Conservation (phyloP, 2,797 vertebrate species). For the Acipenser ruthenus region DNA sequence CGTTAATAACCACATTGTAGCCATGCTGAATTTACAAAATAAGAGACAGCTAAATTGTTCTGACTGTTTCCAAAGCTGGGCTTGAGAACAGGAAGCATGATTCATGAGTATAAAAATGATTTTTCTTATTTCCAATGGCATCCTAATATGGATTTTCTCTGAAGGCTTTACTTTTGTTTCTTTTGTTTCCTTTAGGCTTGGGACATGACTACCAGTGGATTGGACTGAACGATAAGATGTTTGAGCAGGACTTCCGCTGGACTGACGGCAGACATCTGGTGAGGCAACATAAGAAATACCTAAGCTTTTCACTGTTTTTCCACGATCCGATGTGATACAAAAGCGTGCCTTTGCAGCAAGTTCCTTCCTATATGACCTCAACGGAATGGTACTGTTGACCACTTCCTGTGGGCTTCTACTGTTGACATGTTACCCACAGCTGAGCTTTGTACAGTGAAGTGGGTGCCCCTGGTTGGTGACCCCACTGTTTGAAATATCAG, state of each 20-base stretch:
- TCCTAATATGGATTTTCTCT: slow-evolving; percentile 35
- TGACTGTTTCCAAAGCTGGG: slow-evolving; percentile 7
- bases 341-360: no score
- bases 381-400: no score
- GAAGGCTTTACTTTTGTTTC: slow-evolving; percentile 35
- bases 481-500: no score
- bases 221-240: slow-evolving; percentile 97
- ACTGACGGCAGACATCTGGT: slow-evolving; percentile 85
- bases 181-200: slow-evolving; percentile 60
- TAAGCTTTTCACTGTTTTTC: no score
- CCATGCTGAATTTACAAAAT: background rate
- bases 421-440: no score
- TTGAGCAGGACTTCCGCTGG: slow-evolving; percentile 94
- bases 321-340: no score
- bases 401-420: no score
- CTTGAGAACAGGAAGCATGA: slow-evolving; percentile 37
- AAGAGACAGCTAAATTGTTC: background rate
- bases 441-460: no score
- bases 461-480: no score
- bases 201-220: slow-evolving; percentile 98
- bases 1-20: background rate
- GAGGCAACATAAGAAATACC: slow-evolving; percentile 44
- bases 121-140: slow-evolving; percentile 21
- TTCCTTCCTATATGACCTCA: no score
- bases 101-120: slow-evolving; percentile 31